Percentiles rank a stretch among this genome's conserved stretches.
Evolutionary conservation across 2,888 invertebrate species (phyloP).

Genomic region (Philaethria dido): DNA sequence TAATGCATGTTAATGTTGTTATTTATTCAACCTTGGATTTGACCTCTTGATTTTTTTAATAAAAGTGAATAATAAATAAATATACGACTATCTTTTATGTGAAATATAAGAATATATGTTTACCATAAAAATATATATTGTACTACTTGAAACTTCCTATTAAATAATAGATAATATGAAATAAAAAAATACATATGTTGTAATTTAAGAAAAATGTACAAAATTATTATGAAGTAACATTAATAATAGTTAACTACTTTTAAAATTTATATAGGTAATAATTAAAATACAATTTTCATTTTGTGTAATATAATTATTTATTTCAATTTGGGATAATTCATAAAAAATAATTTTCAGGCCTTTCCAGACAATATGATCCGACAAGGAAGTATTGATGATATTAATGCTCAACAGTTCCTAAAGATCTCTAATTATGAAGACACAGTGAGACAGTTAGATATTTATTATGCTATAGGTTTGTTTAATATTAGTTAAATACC

Average conservation of each 20-base stretch:
- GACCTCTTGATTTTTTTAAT: constrained; percentile 8
- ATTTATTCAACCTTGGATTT: constrained; percentile 32
- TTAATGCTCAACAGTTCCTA: constrained; percentile 90
- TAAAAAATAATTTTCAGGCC: constrained; percentile 52
- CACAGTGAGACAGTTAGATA: constrained; percentile 94
- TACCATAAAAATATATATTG: not conserved
- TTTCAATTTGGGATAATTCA: not conserved
- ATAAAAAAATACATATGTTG: not conserved
- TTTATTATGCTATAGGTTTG: constrained; percentile 96
- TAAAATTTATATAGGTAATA: not conserved
- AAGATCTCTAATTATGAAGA: constrained; percentile 95
- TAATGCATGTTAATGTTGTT: constrained; percentile 26
- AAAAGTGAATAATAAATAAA: constrained; percentile 1
- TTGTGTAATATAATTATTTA: not conserved
- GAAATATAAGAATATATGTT: not conserved
- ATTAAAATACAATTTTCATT: not conserved
- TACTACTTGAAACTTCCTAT: not conserved
- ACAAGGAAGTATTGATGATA: constrained; percentile 89
- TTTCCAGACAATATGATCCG: constrained; percentile 75
- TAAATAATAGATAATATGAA: not conserved
- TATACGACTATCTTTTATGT: not conserved
- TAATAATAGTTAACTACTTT: not conserved
- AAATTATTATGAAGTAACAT: constrained; percentile 5
- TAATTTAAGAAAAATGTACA: not conserved
- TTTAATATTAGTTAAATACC: constrained; percentile 52